A percentile compares a stretch with the other conserved stretches of the same genome.
phyloP scores from a whole-genome alignment of 2,797 vertebrate species.

The Cyprinella venusta region DNA sequence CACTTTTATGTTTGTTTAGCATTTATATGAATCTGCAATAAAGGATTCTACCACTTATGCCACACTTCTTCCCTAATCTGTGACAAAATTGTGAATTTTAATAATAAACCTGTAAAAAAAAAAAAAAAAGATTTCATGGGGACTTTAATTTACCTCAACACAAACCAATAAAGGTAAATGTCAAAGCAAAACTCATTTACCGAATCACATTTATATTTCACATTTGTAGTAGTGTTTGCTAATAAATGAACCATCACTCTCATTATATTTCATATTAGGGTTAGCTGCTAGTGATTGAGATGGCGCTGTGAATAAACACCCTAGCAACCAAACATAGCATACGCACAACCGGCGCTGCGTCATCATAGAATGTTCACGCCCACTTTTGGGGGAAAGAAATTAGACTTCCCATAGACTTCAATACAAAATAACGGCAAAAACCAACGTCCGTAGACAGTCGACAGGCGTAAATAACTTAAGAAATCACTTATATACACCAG shows the following conservation, averaged over 20 bases:
- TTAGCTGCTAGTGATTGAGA: not conserved
- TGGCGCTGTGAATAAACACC: not conserved
- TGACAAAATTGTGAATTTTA: not conserved
- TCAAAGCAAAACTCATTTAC: not conserved
- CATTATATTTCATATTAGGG: not conserved
- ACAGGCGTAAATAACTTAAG: too few relatives aligned
- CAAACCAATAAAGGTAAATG: not conserved
- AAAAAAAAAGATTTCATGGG: too few relatives aligned
- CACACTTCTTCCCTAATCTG: not conserved
- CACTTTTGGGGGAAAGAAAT: too few relatives aligned
- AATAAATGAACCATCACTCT: not conserved
- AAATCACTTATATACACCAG: too few relatives aligned
- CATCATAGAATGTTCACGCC: too few relatives aligned
- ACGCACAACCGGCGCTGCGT: too few relatives aligned
- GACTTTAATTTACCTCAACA: not conserved
- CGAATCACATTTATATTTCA: not conserved
- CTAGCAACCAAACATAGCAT: slow-evolving; percentile 11
- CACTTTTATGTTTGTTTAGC: slow-evolving; percentile 4
- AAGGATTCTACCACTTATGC: not conserved
- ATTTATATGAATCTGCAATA: not conserved
- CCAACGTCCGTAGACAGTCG: too few relatives aligned
- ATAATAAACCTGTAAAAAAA: too few relatives aligned
- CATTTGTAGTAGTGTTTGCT: not conserved
- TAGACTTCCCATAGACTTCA: too few relatives aligned
- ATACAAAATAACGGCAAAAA: too few relatives aligned